Base-by-base conservation (phyloP, 2,797 vertebrate species). In the Pogoniulus pusillus region DNA sequence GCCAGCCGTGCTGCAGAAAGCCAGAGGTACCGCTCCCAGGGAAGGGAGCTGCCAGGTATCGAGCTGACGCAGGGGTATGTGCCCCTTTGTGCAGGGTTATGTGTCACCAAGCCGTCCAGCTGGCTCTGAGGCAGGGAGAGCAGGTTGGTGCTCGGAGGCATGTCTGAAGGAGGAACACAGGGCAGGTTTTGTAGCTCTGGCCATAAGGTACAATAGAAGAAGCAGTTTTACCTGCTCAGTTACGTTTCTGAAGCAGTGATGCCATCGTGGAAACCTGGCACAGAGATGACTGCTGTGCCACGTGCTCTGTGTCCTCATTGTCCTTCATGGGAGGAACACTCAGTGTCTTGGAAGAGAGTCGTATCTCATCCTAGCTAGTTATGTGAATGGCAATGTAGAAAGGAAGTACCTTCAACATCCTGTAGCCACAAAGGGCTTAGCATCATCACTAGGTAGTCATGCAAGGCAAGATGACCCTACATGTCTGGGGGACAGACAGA, bases 401-500 rank as follows among this genome's bases (percentile, higher is more conserved):
- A 72, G 74, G 6, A 80, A 35, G 9, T 32, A 2, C 35, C 89
- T 87, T 41, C 75, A 71, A 68, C 4, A 2, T 37, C 4, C 4
- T 69, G 16, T 66, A 55, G 8, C 47, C 16, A 9, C 10, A 32
- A 54, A 70, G 64, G 65, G n/a, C 29, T 85, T 78, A 51, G 9
- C 30, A 43, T 62, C 23, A 2, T 64, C 58, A 23, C 37, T 12
- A 32, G 4, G 63, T 68, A 45, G 4, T 1, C 1, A 3, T n/a
- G 30, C 29, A 57, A 73, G 70, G 39, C 53, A 86, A 7, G 65
- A 17, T 60, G 49, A 45, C 39, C 12, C 10, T 82, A 1, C 1
- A 0, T 1, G 6, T 12, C 22, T 6, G 12, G 19, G 8, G 32
- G 7, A 13, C 14, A 15, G 4, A 16, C 30, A 82, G 23, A 49